These are phyloP conservation scores for Beris morrisii DNA, from an alignment of 2,888 invertebrate species.

Conservation along the genomic window DNA sequence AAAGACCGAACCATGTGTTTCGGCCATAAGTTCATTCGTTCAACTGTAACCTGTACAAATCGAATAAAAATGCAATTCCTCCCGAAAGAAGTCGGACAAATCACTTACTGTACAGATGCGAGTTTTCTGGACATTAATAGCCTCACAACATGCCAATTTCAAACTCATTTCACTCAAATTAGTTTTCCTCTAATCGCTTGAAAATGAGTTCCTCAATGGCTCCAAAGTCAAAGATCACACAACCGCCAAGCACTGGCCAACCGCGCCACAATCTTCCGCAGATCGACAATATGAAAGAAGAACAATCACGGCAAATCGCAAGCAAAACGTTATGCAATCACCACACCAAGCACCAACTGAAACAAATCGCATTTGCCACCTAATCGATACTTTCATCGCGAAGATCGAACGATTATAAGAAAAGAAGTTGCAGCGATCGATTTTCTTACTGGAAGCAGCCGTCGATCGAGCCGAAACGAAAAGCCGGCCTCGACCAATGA, in stretches of 20 bases:
- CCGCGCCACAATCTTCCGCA: not conserved
- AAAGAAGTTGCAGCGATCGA: not conserved
- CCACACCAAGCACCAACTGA: not conserved
- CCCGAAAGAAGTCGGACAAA: no score
- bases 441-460: no score
- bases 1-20: no score
- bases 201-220: constrained; percentile 29
- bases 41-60: no score
- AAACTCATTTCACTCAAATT: constrained; percentile 21
- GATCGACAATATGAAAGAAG: not conserved
- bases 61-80: no score
- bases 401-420: not conserved
- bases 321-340: constrained; percentile 5
- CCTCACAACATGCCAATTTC: not conserved
- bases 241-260: constrained; percentile 6
- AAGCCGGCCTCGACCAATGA: no score
- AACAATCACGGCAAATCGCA: not conserved
- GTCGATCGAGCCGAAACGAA: no score
- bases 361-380: constrained; percentile 14
- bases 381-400: constrained; percentile 23
- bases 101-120: no score
- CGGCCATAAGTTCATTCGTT: no score
- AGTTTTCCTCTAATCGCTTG: constrained; percentile 14
- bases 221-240: constrained; percentile 28
- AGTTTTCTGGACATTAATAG: no score